A percentile compares a stretch with the other conserved stretches of the same genome.
phyloP scores from a whole-genome alignment of 2,888 invertebrate species.

The Chloroclystis v-ata region DNA sequence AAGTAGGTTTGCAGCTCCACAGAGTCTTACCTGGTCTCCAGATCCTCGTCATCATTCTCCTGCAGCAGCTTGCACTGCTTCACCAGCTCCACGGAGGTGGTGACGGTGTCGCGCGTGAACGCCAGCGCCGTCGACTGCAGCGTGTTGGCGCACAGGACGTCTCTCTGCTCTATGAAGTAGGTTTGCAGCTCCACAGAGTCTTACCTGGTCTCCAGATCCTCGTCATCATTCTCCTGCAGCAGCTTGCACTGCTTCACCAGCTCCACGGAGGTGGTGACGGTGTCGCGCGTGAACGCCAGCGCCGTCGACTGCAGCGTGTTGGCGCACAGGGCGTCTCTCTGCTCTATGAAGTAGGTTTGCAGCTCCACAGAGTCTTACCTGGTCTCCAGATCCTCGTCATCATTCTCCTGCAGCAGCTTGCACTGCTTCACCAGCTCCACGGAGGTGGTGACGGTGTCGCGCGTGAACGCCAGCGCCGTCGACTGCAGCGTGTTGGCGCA shows the following conservation, averaged over 20 bases:
- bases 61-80: conserved; percentile 86
- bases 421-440: conserved; percentile 87
- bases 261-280: conserved; percentile 86
- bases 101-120: conserved; percentile 87
- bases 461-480: conserved; percentile 89
- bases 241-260: conserved; percentile 86
- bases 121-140: conserved; percentile 92
- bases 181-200: conserved; percentile 96
- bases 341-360: conserved; percentile 92
- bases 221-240: conserved; percentile 87
- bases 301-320: conserved; percentile 92
- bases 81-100: conserved; percentile 84
- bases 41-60: conserved; percentile 88
- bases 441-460: conserved; percentile 84
- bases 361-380: conserved; percentile 96
- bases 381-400: conserved; percentile 87
- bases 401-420: conserved; percentile 86
- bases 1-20: conserved; percentile 95
- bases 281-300: conserved; percentile 85
- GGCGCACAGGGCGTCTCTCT: conserved; percentile 85
- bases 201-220: too few relatives aligned
- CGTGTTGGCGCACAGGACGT: conserved; percentile 85
- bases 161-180: conserved; percentile 89
- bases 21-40: too few relatives aligned
- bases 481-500: conserved; percentile 91